Evolutionary conservation across 2,888 invertebrate genomes (phyloP).

Genomic region (Euzetes globulus): DNA sequence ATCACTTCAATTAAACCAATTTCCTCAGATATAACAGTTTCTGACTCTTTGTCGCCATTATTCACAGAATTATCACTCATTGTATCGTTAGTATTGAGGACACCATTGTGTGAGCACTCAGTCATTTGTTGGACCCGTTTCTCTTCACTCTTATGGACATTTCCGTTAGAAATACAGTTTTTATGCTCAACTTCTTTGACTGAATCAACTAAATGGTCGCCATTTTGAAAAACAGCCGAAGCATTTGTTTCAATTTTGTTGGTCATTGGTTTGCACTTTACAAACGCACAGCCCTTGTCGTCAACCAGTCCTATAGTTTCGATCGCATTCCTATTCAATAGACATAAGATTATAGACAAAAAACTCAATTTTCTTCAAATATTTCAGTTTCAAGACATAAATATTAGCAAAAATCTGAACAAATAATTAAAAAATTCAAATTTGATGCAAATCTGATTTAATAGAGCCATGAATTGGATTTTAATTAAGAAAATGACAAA

Average conservation of each 20-base stretch:
- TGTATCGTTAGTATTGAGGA: background rate
- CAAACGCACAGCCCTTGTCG: slow-evolving; percentile 7
- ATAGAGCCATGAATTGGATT: background rate
- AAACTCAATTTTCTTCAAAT: background rate
- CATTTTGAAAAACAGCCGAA: background rate
- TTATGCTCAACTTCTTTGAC: too few species aligned
- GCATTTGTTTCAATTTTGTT: background rate
- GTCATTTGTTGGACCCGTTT: background rate
- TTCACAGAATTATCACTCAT: background rate
- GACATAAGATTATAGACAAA: background rate
- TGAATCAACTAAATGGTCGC: background rate
- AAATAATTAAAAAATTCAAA: background rate
- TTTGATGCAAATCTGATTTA: background rate
- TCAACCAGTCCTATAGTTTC: slow-evolving; percentile 7
- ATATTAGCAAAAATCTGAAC: background rate
- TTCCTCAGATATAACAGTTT: background rate
- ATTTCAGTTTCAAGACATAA: background rate
- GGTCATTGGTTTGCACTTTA: background rate
- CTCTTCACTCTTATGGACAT: background rate
- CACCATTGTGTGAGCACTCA: background rate
- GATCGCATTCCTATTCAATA: slow-evolving; percentile 5
- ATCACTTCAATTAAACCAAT: slow-evolving; percentile 6
- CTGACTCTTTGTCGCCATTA: background rate
- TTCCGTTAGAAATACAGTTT: background rate
- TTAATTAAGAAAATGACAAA: background rate